Percentiles rank a stretch among this genome's conserved stretches.
phyloP scores from a whole-genome alignment of 2,797 vertebrate genomes.

The Peromyscus aztecus region DNA sequence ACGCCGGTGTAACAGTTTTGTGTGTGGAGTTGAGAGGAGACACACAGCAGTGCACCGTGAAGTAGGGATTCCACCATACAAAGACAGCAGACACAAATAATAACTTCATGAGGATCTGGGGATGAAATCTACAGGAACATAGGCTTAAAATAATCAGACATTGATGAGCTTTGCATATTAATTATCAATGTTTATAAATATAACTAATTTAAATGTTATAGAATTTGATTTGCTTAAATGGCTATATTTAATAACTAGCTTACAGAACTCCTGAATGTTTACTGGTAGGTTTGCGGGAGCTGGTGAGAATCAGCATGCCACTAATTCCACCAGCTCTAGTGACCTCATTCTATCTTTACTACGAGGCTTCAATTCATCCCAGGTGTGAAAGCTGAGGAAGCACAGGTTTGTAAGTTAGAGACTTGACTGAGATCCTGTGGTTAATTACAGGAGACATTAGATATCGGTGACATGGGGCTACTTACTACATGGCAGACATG shows the following conservation, averaged over 20 bases:
- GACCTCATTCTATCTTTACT: neutral
- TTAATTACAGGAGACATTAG: neutral
- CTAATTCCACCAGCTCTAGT: neutral
- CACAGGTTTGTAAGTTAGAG: neutral
- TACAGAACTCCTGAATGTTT: neutral
- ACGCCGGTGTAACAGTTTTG: neutral
- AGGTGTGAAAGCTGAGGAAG: neutral
- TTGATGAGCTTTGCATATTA: neutral
- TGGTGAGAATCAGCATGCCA: neutral
- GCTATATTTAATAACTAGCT: neutral
- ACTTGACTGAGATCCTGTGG: neutral
- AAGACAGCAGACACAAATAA: neutral
- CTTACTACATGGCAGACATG: neutral
- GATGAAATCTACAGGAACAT: neutral
- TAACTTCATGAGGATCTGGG: neutral
- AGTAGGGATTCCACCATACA: neutral
- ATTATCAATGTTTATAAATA: constrained; percentile 1
- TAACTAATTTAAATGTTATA: constrained; percentile 5
- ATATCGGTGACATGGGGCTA: neutral
- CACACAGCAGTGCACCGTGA: neutral
- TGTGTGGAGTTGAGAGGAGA: neutral
- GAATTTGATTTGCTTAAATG: neutral
- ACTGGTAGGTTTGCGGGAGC: neutral
- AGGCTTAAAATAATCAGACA: neutral
- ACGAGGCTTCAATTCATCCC: neutral